phyloP scores from a whole-genome alignment of 2,888 invertebrate species.

The Reticulitermes lucifugus region DNA sequence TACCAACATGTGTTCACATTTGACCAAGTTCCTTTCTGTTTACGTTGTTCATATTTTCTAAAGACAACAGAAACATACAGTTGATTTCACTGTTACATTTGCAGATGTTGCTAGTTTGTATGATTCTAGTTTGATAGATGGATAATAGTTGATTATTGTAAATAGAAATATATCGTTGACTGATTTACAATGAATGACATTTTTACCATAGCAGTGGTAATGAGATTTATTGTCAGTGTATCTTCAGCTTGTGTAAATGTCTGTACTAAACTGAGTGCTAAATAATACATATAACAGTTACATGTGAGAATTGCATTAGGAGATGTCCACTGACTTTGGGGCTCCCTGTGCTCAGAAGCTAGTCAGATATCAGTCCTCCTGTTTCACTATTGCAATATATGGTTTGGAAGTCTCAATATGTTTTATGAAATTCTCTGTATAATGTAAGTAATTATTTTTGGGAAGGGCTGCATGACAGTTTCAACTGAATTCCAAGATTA shows the following conservation, averaged over 20 bases:
- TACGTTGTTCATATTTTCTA: constrained; percentile 12
- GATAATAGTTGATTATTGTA: constrained; percentile 36
- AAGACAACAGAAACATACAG: neutral
- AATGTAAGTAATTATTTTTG: no score
- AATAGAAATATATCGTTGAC: constrained; percentile 34
- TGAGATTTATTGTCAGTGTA: neutral
- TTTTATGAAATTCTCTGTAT: no score
- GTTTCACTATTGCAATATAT: no score
- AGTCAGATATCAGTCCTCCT: neutral
- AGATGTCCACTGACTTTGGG: neutral
- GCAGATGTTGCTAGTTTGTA: constrained; percentile 27
- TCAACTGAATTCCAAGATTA: no score
- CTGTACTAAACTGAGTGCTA: constrained; percentile 25
- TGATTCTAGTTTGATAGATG: constrained; percentile 28
- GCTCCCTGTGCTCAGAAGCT: neutral
- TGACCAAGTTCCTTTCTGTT: neutral
- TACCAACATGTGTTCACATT: constrained; percentile 18
- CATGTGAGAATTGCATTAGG: neutral
- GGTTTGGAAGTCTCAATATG: no score
- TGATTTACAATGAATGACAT: constrained; percentile 37
- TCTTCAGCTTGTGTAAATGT: constrained; percentile 18
- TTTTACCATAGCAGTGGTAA: constrained; percentile 27
- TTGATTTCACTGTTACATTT: constrained; percentile 6
- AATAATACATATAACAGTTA: constrained; percentile 20
- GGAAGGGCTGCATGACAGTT: no score